A percentile compares a stretch with the other conserved stretches of the same genome.
Evolutionary conservation across 2,888 invertebrate genomes (phyloP).

Genomic region (Unio pictorum): DNA sequence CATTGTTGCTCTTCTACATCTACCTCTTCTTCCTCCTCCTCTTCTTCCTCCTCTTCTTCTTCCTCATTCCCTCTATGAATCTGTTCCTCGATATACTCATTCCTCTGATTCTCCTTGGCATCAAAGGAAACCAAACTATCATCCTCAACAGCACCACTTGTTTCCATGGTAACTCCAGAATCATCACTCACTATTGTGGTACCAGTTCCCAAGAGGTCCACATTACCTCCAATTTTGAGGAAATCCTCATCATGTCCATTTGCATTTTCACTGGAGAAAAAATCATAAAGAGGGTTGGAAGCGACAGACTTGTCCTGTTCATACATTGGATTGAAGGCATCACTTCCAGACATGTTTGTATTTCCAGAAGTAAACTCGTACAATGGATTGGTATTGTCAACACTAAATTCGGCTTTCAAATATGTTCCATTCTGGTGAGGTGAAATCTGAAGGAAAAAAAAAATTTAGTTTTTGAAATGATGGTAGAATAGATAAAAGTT

Average conservation of each 20-base stretch:
- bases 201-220: constrained; percentile 28
- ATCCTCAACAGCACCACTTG: constrained; percentile 8
- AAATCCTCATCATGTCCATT: constrained; percentile 30
- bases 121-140: constrained; percentile 10
- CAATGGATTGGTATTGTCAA: constrained; percentile 35
- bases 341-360: constrained; percentile 4
- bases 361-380: constrained; percentile 34
- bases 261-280: constrained; percentile 33
- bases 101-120: constrained; percentile 2
- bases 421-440: constrained; percentile 4
- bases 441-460: constrained; percentile 1
- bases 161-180: constrained; percentile 39
- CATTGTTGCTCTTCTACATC: constrained; percentile 3
- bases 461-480: too few species aligned
- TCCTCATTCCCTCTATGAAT: constrained; percentile 10
- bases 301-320: constrained; percentile 30
- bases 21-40: constrained; percentile 1
- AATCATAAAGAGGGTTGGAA: constrained; percentile 44
- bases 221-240: constrained; percentile 24
- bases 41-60: constrained; percentile 6
- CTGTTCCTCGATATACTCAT: constrained; percentile 1
- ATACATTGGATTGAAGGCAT: constrained; percentile 24
- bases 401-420: constrained; percentile 5
- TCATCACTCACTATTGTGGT: constrained; percentile 26
- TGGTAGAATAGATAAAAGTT: too few species aligned